These are phyloP conservation scores for Pandemis heparana DNA, from an alignment of 2,888 invertebrate genomes.

Conservation along the genomic window DNA sequence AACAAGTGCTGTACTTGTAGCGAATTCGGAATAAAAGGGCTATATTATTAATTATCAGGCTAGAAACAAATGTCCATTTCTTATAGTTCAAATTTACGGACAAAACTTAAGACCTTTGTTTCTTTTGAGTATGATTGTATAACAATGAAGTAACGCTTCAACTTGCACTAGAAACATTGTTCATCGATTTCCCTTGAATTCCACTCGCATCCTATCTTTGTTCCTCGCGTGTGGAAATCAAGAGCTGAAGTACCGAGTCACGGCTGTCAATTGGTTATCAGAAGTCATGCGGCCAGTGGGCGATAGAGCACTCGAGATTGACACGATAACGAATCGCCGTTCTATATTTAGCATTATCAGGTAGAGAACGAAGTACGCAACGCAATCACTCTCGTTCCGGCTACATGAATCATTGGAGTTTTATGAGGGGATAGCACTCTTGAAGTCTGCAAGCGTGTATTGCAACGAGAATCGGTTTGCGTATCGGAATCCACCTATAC, in stretches of 20 bases:
- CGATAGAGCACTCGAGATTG: constrained; percentile 34
- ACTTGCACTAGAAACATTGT: not conserved
- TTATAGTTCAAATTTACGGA: too few relatives aligned
- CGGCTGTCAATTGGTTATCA: constrained; percentile 30
- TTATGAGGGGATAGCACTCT: constrained; percentile 11
- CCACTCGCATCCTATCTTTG: constrained; percentile 3
- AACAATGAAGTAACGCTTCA: too few relatives aligned
- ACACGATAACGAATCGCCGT: constrained; percentile 24
- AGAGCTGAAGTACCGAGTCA: constrained; percentile 23
- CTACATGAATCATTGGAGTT: constrained; percentile 29
- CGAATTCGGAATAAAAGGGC: too few relatives aligned
- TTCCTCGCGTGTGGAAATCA: constrained; percentile 15
- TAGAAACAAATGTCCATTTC: too few relatives aligned
- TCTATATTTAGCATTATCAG: constrained; percentile 39
- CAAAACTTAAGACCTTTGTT: too few relatives aligned
- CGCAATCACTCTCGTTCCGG: constrained; percentile 33
- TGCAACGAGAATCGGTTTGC: not conserved
- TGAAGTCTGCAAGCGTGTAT: not conserved
- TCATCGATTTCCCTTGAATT: not conserved
- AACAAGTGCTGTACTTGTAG: too few relatives aligned
- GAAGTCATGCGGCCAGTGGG: constrained; percentile 26
- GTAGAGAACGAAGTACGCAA: constrained; percentile 19
- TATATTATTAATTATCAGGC: too few relatives aligned
- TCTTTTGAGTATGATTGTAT: too few relatives aligned
- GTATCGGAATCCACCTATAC: too few relatives aligned